Percentiles rank a stretch among this genome's conserved stretches.
Conservation (phyloP, 53 echinoderm and acorn worm genomes). For the Luidia sarsii region DNA sequence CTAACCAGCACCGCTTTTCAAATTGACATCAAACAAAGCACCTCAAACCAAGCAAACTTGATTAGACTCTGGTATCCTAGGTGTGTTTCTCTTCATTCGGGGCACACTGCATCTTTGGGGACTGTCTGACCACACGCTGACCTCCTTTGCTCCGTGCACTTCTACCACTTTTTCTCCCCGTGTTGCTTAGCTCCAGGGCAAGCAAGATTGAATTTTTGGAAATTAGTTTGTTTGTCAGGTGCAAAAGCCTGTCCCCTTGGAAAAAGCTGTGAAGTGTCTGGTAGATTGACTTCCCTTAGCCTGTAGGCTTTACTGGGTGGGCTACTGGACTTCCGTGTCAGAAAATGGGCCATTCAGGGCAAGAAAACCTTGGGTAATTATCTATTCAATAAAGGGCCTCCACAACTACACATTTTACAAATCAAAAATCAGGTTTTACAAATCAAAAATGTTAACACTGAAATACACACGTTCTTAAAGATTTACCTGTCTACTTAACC, state of each 20-base stretch:
- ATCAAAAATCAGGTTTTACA: too few species aligned
- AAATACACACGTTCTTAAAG: too few species aligned
- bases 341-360: too few species aligned
- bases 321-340: neutral
- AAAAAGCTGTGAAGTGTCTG: neutral
- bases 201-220: constrained; percentile 31
- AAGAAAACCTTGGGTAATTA: too few species aligned
- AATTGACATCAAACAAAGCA: too few species aligned
- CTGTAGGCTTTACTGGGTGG: constrained; percentile 48
- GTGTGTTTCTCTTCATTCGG: constrained; percentile 25
- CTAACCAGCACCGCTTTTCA: neutral
- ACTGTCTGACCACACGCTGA: neutral
- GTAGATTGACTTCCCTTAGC: neutral
- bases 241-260: constrained; percentile 24
- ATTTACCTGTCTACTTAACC: too few species aligned
- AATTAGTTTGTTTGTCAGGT: constrained; percentile 63
- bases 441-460: too few species aligned
- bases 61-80: neutral
- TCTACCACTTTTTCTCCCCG: neutral
- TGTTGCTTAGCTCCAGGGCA: constrained; percentile 32
- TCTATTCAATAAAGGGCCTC: too few species aligned
- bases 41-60: neutral
- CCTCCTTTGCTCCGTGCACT: constrained; percentile 13
- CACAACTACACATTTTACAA: too few species aligned
- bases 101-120: neutral